Evolutionary conservation across 2,113 vertebrate species (phyloP), one percentile per base, ranked within the genome.

Genomic region (Poeciliopsis occidentalis): DNA sequence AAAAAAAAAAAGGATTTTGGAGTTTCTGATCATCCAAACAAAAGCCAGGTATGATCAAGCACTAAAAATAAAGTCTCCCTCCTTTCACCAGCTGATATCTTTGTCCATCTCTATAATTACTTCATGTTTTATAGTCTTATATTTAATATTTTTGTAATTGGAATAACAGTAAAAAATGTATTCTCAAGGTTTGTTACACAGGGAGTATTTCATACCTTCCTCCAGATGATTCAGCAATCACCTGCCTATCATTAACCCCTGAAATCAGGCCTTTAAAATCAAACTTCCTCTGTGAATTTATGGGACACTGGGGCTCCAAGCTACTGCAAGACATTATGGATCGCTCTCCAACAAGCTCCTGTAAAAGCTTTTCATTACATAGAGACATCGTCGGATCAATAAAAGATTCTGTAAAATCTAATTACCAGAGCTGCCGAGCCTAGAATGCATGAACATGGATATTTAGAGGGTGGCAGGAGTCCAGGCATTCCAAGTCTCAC

Each of bases 361-460:
- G 83, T 85, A 88, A 93, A 93, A 91, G 90, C 91, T 90, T 94
- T 93, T 93, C 92, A 93, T 93, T 92, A 91, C 90, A 90, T 65
- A 71, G 79, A 90, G 88, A 89, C 83, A 87, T 89, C 41, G 62
- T 64, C 65, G 75, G 31, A 90, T 93, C 92, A 88, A 92, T 92
- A 91, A 15, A 70, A 82, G 69, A 54, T 61, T 65, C 3, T 15
- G 54, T 67, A 66, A 83, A 90, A 91, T 87, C 82, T 83, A 84
- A 91, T 92, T 73, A 92, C 78, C 60, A 82, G 79, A 92, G 82
- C 7, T 68, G 67, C 60, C 30, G 31, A 1, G 26, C 34, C 74
- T 69, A 31, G 54, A 75, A 85, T 81, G 81, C 76, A 81, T 62
- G 30, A 34, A 41, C 78, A 54, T 69, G 19, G 81, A 79, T 80